phyloP scores from a whole-genome alignment of 2,113 vertebrate genomes.

The Python bivittatus region DNA sequence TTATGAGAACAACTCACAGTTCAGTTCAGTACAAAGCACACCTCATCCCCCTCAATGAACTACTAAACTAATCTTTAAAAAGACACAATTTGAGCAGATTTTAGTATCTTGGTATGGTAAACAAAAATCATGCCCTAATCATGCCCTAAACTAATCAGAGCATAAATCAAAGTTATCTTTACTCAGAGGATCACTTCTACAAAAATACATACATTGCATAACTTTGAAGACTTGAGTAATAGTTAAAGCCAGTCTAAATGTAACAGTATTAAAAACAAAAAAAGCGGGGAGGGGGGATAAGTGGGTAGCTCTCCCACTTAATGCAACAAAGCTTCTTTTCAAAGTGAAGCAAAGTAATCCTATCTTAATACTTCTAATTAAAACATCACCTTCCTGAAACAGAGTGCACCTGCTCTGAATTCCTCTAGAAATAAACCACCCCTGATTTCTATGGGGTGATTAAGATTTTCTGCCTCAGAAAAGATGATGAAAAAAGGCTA shows the following conservation, averaged over 20 bases:
- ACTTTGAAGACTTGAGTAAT: not conserved
- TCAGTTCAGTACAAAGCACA: not conserved
- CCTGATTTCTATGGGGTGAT: not conserved
- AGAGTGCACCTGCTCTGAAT: not conserved
- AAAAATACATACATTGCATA: not conserved
- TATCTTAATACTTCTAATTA: not conserved
- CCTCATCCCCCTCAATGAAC: not conserved
- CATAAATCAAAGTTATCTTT: not conserved
- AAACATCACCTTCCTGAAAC: not conserved
- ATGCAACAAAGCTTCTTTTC: not conserved
- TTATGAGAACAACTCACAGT: not conserved
- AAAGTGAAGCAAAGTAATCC: not conserved
- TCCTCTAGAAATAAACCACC: not conserved
- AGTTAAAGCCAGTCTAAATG: not conserved
- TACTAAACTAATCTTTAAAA: not conserved
- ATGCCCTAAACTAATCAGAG: not conserved
- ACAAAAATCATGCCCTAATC: not conserved
- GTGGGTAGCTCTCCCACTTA: not conserved
- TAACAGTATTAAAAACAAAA: not conserved
- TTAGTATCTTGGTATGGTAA: not conserved
- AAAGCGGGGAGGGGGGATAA: not conserved
- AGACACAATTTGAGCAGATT: not conserved
- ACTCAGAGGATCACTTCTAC: too few relatives aligned
- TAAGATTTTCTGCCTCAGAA: not conserved
- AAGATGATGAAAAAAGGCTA: not conserved